A percentile compares a stretch with the other conserved stretches of the same genome.
Conservation (phyloP, 2,113 vertebrate species). For the Sisor rabdophorus region DNA sequence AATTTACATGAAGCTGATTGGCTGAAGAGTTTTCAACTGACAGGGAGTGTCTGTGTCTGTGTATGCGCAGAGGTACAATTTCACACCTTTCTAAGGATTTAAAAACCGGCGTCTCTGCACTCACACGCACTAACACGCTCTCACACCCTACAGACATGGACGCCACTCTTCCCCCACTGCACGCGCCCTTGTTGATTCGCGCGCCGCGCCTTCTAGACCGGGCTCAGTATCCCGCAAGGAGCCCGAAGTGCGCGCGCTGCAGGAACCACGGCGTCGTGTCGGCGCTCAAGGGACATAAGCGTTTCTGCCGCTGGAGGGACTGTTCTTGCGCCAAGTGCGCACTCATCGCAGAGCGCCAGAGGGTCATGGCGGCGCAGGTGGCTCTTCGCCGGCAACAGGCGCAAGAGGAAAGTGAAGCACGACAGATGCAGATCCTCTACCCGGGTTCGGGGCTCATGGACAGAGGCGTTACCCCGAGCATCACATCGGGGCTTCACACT, state of each 20-base stretch:
- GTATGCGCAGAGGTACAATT: slow-evolving; percentile 58
- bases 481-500: not conserved
- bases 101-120: slow-evolving; percentile 13
- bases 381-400: slow-evolving; percentile 85
- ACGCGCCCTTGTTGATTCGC: slow-evolving; percentile 48
- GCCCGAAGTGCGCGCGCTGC: slow-evolving; percentile 85
- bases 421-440: slow-evolving; percentile 70
- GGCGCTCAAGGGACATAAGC: slow-evolving; percentile 89
- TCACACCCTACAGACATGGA: slow-evolving; percentile 6
- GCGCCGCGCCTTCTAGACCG: slow-evolving; percentile 64
- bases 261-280: slow-evolving; percentile 87
- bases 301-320: slow-evolving; percentile 86
- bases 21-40: not conserved
- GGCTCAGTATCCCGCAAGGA: slow-evolving; percentile 70
- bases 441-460: slow-evolving; percentile 52
- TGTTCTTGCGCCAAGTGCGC: slow-evolving; percentile 86
- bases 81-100: slow-evolving; percentile 57
- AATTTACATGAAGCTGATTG: not conserved
- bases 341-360: slow-evolving; percentile 84
- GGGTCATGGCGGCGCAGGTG: slow-evolving; percentile 91
- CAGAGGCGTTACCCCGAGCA: slow-evolving; percentile 25
- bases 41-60: not conserved
- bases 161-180: slow-evolving; percentile 62
- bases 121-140: not conserved
- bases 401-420: slow-evolving; percentile 82